Evolutionary conservation across 2,888 invertebrate genomes (phyloP).

Genomic region (Thymelicus sylvestris): DNA sequence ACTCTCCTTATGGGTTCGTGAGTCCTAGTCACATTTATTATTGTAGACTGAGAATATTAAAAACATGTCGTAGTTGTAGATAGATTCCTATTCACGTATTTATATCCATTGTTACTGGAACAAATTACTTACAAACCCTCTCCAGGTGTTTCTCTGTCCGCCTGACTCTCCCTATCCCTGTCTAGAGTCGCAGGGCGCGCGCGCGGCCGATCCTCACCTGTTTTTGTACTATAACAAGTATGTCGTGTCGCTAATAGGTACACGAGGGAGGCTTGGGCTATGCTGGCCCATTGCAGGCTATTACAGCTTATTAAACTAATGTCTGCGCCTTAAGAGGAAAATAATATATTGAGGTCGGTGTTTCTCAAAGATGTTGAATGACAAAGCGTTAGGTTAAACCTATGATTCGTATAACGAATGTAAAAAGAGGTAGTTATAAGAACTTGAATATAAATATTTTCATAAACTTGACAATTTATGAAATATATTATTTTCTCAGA

Average conservation of each 20-base stretch:
- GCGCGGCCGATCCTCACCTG: slow-evolving; percentile 48
- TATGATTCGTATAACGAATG: no score
- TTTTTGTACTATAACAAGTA: slow-evolving; percentile 23
- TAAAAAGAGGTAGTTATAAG: no score
- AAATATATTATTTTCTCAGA: no score
- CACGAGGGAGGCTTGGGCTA: background rate
- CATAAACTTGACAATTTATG: no score
- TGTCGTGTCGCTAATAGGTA: slow-evolving; percentile 2
- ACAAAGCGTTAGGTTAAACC: no score
- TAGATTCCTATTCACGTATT: no score
- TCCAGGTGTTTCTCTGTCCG: slow-evolving; percentile 52
- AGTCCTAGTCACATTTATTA: no score
- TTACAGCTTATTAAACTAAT: slow-evolving; percentile 3
- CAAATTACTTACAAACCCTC: slow-evolving; percentile 41
- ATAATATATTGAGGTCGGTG: background rate
- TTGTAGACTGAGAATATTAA: no score
- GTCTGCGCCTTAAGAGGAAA: slow-evolving; percentile 1
- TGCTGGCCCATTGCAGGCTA: slow-evolving; percentile 6
- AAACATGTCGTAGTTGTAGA: no score
- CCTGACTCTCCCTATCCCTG: slow-evolving; percentile 58
- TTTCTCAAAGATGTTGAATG: no score
- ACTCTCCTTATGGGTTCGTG: no score
- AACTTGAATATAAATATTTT: no score
- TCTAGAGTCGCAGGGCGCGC: slow-evolving; percentile 48
- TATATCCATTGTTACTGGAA: background rate